Evolutionary conservation across 2,113 vertebrate genomes (phyloP).

Genomic region (Brevimyrus niger): DNA sequence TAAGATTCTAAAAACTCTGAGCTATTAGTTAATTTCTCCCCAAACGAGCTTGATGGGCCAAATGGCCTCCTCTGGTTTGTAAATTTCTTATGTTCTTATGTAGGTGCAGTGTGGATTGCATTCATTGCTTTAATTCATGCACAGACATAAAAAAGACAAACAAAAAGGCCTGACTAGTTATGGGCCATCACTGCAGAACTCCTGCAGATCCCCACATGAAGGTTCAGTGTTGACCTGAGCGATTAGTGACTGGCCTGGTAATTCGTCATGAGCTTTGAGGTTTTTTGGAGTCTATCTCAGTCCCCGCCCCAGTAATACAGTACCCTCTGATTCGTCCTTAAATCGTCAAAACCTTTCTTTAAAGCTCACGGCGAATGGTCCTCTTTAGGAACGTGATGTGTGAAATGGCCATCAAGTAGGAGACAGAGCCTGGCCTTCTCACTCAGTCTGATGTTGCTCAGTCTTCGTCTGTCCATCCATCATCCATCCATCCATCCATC

Average conservation of each 20-base stretch:
- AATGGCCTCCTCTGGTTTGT: no score
- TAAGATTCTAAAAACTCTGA: no score
- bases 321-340: slow-evolving; percentile 30
- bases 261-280: slow-evolving; percentile 9
- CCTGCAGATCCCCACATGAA: slow-evolving; percentile 11
- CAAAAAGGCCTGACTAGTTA: neutral
- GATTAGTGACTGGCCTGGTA: slow-evolving; percentile 33
- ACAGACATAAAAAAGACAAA: neutral
- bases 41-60: no score
- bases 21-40: no score
- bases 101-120: neutral
- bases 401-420: neutral
- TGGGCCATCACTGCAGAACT: neutral
- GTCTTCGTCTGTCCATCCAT: neutral
- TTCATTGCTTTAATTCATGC: neutral
- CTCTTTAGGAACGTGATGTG: neutral
- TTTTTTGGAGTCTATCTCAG: slow-evolving; percentile 15
- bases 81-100: no score
- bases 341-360: slow-evolving; percentile 15
- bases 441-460: neutral
- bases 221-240: slow-evolving; percentile 24
- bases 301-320: slow-evolving; percentile 13
- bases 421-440: neutral
- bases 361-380: slow-evolving; percentile 22
- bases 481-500: neutral